Conservation (phyloP, 2,113 vertebrate species). For the Tachysurus fulvidraco region DNA sequence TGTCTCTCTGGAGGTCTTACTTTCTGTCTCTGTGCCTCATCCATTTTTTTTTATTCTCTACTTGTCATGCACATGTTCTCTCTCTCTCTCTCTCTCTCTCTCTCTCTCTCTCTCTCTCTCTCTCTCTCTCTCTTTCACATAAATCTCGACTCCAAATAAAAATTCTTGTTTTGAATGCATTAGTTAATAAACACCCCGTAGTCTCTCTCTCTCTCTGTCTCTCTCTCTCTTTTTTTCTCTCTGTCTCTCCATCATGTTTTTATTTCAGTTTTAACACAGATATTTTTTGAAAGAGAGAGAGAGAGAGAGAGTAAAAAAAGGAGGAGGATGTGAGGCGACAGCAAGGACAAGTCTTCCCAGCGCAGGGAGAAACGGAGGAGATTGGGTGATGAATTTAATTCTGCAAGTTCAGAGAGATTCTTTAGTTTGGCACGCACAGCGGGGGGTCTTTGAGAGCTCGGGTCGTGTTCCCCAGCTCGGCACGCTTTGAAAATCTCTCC, state of each 20-base stretch:
- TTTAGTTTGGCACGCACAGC: conserved; percentile 89
- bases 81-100: not conserved
- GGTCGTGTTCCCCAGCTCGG: conserved; percentile 82
- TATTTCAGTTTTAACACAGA: conserved; percentile 76
- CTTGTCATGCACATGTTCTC: not conserved
- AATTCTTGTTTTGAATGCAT: conserved; percentile 81
- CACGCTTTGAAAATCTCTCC: conserved; percentile 91
- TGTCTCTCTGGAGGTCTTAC: not conserved
- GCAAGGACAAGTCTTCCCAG: conserved; percentile 82
- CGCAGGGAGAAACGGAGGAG: conserved; percentile 81
- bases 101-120: not conserved
- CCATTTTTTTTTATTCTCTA: not conserved
- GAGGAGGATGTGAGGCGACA: conserved; percentile 56
- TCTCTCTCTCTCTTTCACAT: conserved; percentile 6
- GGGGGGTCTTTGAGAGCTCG: conserved; percentile 89
- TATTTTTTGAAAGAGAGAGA: conserved; percentile 59
- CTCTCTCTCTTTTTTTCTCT: not conserved
- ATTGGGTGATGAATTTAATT: conserved; percentile 92
- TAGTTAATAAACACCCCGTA: conserved; percentile 84
- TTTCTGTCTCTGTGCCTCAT: not conserved
- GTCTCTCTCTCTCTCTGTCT: conserved; percentile 57
- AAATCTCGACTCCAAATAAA: conserved; percentile 63
- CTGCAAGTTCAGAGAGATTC: conserved; percentile 97
- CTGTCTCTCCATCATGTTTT: not conserved
- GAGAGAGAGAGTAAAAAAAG: not conserved